Evolutionary conservation across 2,888 invertebrate genomes (phyloP), one percentile per base, ranked within the genome.

Genomic region (Thyatira batis): DNA sequence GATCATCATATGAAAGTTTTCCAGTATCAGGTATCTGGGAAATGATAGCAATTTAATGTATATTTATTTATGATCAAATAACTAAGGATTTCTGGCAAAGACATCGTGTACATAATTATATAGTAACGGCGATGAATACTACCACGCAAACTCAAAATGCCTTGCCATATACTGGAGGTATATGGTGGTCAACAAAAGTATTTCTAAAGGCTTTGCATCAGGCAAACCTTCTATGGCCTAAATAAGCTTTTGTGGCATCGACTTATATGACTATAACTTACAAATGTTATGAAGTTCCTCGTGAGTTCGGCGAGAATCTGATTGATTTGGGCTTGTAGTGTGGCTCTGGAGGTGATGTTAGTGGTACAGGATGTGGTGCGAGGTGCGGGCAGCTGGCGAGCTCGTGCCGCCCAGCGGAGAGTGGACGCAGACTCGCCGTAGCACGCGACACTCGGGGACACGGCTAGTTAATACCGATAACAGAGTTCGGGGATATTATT

Each of bases 351-450:
- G 10, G 65, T 53, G 13, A 68, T 57, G 45, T 58, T 68, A 9
- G 67, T 53, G 23, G 60, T 64, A 17, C 64, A 55, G 48, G 13
- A 63, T 20, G 54, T 49, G 10, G 61, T 30, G n/a, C 77, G 78
- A 0, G 78, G 67, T 2, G 77, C 67, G 0, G 85, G 88, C 51
- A 96, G 94, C 69, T 94, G 94, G 61, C 96, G 94, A 65, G 96
- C 96, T 57, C 95, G 90, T 68, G 95, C 95, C 55, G 96, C 96
- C 92, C 96, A 96, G 57, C 96, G 93, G 48, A 97, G 92, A n/a
- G 96, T 96, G 70, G 95, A 96, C 50, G 96, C 93, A 8, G 96
- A 96, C 84, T 97, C 96, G 70, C 94, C 95, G 93, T 96, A 96
- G 85, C 95, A 95, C 49, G 93, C 90, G 63, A 94, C 94, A 60